phyloP scores from a whole-genome alignment of 2,113 vertebrate genomes.

The Dasyornis broadbenti region DNA sequence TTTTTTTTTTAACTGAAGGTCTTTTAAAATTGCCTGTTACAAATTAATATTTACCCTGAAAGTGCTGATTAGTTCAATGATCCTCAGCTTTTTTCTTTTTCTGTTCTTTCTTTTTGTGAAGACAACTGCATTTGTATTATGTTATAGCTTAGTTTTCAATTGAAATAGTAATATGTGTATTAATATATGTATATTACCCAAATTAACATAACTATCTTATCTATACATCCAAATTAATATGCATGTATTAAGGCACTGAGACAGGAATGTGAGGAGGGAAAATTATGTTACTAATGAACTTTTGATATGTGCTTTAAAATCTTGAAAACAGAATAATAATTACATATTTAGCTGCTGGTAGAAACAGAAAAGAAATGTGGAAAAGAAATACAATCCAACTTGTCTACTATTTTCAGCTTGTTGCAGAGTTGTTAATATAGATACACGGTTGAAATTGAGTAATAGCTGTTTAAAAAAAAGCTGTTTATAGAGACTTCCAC shows the following conservation, averaged over 20 bases:
- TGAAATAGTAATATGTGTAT: not conserved
- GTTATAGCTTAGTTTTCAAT: not conserved
- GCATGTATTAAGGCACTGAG: not conserved
- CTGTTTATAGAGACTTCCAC: not conserved
- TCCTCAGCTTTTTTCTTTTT: not conserved
- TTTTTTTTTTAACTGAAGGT: not conserved
- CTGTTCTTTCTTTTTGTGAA: not conserved
- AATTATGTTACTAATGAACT: not conserved
- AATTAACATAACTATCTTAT: not conserved
- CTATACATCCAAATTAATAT: not conserved
- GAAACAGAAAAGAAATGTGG: not conserved
- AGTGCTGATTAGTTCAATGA: not conserved
- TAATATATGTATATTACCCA: not conserved
- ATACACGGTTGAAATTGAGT: not conserved
- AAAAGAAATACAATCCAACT: not conserved
- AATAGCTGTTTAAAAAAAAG: not conserved
- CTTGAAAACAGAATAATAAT: not conserved
- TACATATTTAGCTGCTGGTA: not conserved
- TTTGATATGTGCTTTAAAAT: not conserved
- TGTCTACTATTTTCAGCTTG: not conserved
- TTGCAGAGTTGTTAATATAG: not conserved
- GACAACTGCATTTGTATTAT: not conserved
- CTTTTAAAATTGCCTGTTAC: not conserved
- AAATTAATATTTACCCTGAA: not conserved
- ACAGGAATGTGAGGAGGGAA: not conserved